Conservation (phyloP, 2,797 vertebrate species). For the Cossypha niveicapilla region DNA sequence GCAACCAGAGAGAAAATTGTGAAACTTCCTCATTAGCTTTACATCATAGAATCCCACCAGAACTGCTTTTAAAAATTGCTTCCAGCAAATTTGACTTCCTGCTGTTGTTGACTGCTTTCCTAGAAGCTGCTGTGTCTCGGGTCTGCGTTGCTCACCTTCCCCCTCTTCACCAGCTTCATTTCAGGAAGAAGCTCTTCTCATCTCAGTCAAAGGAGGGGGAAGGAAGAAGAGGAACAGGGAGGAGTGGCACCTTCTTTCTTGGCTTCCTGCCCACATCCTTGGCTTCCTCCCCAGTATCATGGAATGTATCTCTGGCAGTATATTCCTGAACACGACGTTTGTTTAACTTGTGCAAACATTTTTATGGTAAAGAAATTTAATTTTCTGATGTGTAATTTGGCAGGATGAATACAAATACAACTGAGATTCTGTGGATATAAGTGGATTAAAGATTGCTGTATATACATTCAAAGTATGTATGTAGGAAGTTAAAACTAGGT, state of each 20-base stretch:
- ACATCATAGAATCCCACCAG: not conserved
- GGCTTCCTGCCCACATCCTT: not conserved
- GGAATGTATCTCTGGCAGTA: not conserved
- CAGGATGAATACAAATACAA: conserved; percentile 3
- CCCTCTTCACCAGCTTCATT: rapidly evolving
- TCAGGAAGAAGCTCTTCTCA: not conserved
- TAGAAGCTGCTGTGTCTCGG: not conserved
- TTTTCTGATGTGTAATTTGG: conserved; percentile 38
- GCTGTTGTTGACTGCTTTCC: not conserved
- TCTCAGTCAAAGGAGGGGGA: not conserved
- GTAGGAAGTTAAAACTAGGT: not conserved
- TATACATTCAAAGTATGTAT: not conserved
- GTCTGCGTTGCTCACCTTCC: not conserved
- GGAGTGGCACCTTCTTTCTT: not conserved
- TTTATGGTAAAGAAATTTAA: not conserved
- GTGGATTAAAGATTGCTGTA: not conserved
- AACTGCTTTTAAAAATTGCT: not conserved
- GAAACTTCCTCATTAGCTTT: not conserved
- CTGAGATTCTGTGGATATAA: not conserved
- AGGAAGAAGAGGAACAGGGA: not conserved
- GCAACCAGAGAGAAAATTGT: not conserved
- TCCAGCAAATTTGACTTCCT: not conserved
- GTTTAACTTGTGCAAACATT: not conserved
- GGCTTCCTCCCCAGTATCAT: not conserved
- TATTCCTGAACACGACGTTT: rapidly evolving